Base-by-base conservation (phyloP, 2,113 vertebrate species). In the Verasper variegatus region DNA sequence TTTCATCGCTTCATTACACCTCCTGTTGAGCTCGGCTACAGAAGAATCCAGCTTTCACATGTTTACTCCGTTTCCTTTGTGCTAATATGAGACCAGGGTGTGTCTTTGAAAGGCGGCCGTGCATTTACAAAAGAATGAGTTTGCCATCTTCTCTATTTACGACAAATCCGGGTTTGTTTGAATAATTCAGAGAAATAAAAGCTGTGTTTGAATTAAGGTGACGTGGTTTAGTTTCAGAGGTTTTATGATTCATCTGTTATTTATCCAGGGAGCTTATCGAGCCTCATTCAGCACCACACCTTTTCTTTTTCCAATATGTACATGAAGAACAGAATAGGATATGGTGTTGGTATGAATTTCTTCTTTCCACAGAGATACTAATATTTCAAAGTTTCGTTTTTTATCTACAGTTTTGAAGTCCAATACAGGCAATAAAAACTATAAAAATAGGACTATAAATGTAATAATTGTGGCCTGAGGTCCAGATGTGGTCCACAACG, bases 191-290 rank as follows among this genome's bases (percentile, higher is more conserved):
- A 17, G 11, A 45, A 71, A 59, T 51, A 68, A 65, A 67, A 21
- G 13, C 23, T 47, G 40, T 42, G 40, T 42, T 61, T 37, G 37
- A 55, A 72, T 51, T 67, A 31, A 78, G 55, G 17, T 31, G 24
- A 65, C 26, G 45, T 49, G 56, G 37, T 76, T 76, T 58, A 42
- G 67, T 67, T 71, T 71, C 2, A 42, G 40, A 42, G 40, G 40
- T 42, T 11, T 65, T 10, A 47, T 61, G n/a, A 68, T 65, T 64
- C n/a, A 74, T 83, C 66, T 56, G 61, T 71, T 77, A 59, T 63
- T 77, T 20, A 68, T 66, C 5, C 10, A 27, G 21, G 60, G 7
- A 71, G 40, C 10, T 42, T 42, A 65, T 65, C 37, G 49, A 27
- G 54, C 49, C 35, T 59, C 20, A 11, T 59, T 76, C 7, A 14